Base-by-base conservation (phyloP, 2,888 invertebrate species). In the Drepanosiphum platanoidis region DNA sequence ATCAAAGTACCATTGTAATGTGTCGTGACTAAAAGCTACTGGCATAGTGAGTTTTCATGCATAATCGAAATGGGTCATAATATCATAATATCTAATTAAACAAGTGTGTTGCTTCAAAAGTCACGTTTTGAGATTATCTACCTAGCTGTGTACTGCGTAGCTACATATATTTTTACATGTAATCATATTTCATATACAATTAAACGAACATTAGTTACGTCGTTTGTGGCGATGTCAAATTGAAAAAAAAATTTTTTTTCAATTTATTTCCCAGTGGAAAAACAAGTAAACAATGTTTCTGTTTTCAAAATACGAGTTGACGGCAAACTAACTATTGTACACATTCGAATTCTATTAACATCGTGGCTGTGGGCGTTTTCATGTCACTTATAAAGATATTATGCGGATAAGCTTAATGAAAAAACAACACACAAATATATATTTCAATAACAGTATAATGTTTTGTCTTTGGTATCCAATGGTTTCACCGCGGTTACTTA, bases 391-490 rank as follows among this genome's bases (percentile, higher is more conserved):
- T 22, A 4, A 18, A n/a, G n/a, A 52, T 52, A 3, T 52, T 22
- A 22, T 18, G 7, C 22, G 18, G n/a, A n/a, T n/a, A n/a, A n/a
- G 22, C 18, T 18, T 22, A 52, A 52, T 52, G 4, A 18, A n/a
- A n/a, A n/a, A n/a, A n/a, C n/a, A n/a, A n/a, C n/a, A n/a, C n/a
- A n/a, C n/a, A n/a, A n/a, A n/a, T n/a, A n/a, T n/a, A n/a, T n/a
- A n/a, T n/a, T n/a, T 3, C 22, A 52, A 52, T 52, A 52, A 52
- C 18, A 18, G 22, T 27, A 61, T 36, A 11, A 39, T 70, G 70
- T 70, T 70, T 36, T 36, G 36, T 79, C n/a, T 52, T 68, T 46
- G 79, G 79, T 79, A 79, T 79, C 68, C 68, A 79, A 68, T 79
- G 68, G 68, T 79, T 79, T 79, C 79, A 13, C n/a, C 22, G 18